Evolutionary conservation across 2,888 invertebrate species (phyloP).

Genomic region (Chaitophorus viminalis): DNA sequence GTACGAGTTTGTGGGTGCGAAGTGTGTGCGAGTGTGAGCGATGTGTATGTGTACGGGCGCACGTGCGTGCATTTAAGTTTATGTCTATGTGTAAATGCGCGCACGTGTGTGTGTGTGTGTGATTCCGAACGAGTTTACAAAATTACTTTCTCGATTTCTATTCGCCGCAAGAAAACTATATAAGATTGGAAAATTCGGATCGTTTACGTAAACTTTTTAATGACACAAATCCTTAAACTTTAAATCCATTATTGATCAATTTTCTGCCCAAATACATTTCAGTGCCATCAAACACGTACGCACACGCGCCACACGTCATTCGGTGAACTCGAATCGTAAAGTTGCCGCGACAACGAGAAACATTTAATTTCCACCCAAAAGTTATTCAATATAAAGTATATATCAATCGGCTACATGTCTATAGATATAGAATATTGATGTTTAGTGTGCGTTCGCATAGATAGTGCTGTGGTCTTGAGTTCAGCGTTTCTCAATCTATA

Average conservation of each 20-base stretch:
- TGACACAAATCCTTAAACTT: conserved; percentile 35
- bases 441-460: no score
- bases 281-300: neutral
- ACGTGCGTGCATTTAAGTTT: no score
- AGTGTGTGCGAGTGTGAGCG: neutral
- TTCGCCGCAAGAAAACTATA: neutral
- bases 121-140: conserved; percentile 1
- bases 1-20: neutral
- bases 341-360: neutral
- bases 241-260: conserved; percentile 49
- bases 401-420: no score
- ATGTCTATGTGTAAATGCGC: no score
- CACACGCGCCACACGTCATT: neutral
- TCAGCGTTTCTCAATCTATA: no score
- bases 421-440: no score
- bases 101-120: neutral
- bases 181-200: conserved; percentile 43
- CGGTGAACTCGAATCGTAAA: neutral
- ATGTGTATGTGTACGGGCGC: neutral
- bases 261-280: neutral
- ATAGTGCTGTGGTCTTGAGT: no score
- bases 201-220: conserved; percentile 51
- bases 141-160: conserved; percentile 27
- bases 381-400: neutral
- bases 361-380: neutral